Conservation (phyloP, 2,113 vertebrate species). For the Hemichromis elongatus region DNA sequence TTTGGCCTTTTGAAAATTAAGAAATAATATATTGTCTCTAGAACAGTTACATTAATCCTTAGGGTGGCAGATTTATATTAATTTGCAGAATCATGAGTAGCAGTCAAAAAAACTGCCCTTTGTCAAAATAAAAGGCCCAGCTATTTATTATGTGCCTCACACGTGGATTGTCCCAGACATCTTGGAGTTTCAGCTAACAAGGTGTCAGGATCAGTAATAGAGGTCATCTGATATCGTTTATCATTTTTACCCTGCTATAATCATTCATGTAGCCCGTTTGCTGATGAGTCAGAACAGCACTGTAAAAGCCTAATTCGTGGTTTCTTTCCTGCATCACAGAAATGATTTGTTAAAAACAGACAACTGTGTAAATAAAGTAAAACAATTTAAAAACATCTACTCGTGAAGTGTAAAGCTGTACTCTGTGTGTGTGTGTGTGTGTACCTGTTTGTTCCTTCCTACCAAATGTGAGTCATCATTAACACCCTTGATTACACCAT, state of each 20-base stretch:
- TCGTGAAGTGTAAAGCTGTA: background rate
- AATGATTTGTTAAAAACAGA: background rate
- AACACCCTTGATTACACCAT: slow-evolving; percentile 55
- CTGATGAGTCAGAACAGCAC: background rate
- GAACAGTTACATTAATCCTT: background rate
- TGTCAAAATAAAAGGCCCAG: background rate
- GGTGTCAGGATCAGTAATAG: background rate
- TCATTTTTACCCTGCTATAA: background rate
- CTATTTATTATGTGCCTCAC: background rate
- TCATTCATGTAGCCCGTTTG: background rate
- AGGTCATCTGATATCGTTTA: slow-evolving; percentile 12
- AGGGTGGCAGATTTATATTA: background rate
- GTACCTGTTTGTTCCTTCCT: slow-evolving; percentile 47
- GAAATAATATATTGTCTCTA: background rate
- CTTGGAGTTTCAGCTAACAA: slow-evolving; percentile 11
- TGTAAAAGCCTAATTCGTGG: background rate
- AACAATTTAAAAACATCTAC: background rate
- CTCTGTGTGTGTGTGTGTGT: background rate
- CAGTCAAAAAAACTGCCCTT: background rate
- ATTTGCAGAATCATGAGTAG: background rate
- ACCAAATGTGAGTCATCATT: slow-evolving; percentile 70
- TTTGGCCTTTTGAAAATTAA: background rate
- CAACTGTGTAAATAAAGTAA: background rate
- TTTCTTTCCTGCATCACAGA: background rate
- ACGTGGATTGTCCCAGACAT: background rate